A percentile compares a stretch with the other conserved stretches of the same genome.
Conservation (phyloP, 2,113 vertebrate species). For the Pelmatolapia mariae region DNA sequence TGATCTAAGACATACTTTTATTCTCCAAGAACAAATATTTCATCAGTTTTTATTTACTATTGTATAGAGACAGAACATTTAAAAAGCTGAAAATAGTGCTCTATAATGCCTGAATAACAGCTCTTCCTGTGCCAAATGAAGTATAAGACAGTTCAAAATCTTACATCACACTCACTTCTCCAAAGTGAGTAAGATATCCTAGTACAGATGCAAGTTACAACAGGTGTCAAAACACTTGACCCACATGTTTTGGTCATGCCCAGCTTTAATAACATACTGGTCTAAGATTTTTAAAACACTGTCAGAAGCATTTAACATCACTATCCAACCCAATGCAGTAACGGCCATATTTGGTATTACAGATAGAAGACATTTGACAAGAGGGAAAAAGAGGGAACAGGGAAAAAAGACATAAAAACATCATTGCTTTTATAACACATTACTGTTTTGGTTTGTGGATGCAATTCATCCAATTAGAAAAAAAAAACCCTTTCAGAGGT, state of each 20-base stretch:
- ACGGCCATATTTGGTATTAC: not conserved
- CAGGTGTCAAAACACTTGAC: not conserved
- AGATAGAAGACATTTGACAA: not conserved
- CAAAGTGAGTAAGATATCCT: rapidly evolving
- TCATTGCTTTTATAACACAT: not conserved
- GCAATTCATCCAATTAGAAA: not conserved
- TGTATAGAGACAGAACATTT: not conserved
- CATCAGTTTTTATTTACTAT: not conserved
- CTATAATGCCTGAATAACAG: not conserved
- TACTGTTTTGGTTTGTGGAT: not conserved
- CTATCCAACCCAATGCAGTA: not conserved
- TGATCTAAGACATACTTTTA: not conserved
- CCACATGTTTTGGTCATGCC: not conserved
- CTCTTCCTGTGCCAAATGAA: not conserved
- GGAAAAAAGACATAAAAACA: not conserved
- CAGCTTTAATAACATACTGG: not conserved
- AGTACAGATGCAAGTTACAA: not conserved
- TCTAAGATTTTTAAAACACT: not conserved
- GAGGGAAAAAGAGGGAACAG: not conserved
- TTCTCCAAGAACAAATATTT: not conserved
- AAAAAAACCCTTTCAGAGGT: not conserved
- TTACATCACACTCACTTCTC: not conserved
- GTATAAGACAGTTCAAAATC: not conserved
- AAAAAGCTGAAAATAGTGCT: not conserved
- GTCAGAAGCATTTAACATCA: not conserved